Evolutionary conservation across 2,113 vertebrate species (phyloP).

Genomic region (Mohoua ochrocephala): DNA sequence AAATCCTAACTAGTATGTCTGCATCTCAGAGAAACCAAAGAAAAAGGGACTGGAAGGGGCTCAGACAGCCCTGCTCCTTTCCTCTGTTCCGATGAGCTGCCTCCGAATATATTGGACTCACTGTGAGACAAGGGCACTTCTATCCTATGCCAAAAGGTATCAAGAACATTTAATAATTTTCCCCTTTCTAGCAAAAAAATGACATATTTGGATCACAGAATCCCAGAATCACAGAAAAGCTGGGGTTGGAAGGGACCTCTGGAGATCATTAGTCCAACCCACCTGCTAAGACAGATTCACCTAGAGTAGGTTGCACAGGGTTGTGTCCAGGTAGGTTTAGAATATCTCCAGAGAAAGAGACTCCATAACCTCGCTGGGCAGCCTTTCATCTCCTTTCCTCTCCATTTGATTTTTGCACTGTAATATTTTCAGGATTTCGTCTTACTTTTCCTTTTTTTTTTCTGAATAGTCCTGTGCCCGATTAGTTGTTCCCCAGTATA

Average conservation of each 20-base stretch:
- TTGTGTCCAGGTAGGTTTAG: background rate
- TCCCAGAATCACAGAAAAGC: accelerated
- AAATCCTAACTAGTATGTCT: background rate
- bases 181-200: background rate
- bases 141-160: background rate
- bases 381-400: background rate
- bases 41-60: background rate
- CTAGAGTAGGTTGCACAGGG: background rate
- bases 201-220: background rate
- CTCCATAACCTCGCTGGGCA: accelerated
- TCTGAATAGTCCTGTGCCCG: background rate
- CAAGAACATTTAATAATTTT: background rate
- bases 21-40: background rate
- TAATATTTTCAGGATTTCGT: background rate
- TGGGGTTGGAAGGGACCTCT: background rate
- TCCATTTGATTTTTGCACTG: background rate
- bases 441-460: background rate
- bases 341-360: background rate
- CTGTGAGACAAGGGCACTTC: background rate
- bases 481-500: background rate
- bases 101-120: background rate
- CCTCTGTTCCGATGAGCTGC: background rate
- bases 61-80: background rate
- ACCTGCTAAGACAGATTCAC: background rate
- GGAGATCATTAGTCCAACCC: background rate